A percentile compares a stretch with the other conserved stretches of the same genome.
Evolutionary conservation across 2,888 invertebrate species (phyloP).

Genomic region (Smittia aterrima): DNA sequence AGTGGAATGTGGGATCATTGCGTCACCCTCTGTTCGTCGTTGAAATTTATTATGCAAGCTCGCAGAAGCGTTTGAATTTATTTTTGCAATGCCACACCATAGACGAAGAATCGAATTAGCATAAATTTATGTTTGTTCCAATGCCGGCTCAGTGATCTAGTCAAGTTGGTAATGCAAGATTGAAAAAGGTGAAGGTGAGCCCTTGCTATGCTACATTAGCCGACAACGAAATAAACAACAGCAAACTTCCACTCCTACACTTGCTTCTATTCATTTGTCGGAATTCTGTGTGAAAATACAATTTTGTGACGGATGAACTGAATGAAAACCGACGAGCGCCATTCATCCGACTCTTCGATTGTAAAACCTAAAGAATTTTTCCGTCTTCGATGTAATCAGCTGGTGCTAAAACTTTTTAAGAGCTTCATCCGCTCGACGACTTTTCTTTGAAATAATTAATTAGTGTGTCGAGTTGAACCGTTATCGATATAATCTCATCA

Average conservation of each 20-base stretch:
- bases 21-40: background rate
- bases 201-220: background rate
- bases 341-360: too few species aligned
- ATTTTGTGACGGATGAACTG: background rate
- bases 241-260: slow-evolving; percentile 32
- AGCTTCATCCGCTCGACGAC: too few species aligned
- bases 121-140: too few species aligned
- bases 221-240: background rate
- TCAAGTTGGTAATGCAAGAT: background rate
- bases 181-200: slow-evolving; percentile 15
- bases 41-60: background rate
- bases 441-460: too few species aligned
- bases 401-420: too few species aligned
- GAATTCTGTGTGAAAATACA: slow-evolving; percentile 13
- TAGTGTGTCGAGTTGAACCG: background rate
- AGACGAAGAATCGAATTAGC: background rate
- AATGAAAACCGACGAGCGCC: background rate
- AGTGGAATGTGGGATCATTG: slow-evolving; percentile 32
- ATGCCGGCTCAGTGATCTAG: too few species aligned
- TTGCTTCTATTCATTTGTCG: background rate
- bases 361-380: too few species aligned
- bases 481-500: background rate
- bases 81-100: background rate
- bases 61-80: background rate
- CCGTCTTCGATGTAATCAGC: too few species aligned